phyloP scores from a whole-genome alignment of 2,888 invertebrate species.

The Synergus laeviventris region DNA sequence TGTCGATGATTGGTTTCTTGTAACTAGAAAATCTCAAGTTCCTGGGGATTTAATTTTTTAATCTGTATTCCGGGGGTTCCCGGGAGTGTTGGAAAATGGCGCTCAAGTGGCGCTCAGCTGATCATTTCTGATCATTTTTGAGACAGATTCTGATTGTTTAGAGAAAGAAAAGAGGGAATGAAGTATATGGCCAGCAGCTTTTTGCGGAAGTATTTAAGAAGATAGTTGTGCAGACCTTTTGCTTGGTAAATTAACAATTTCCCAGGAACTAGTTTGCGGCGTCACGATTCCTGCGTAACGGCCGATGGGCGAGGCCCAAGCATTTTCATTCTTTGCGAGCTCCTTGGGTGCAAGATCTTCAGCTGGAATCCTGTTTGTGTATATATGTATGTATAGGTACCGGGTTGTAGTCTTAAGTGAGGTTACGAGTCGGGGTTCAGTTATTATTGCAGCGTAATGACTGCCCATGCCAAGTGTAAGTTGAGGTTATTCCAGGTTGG shows the following conservation, averaged over 20 bases:
- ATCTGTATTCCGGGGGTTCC: too few relatives aligned
- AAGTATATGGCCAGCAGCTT: not conserved
- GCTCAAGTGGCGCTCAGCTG: too few relatives aligned
- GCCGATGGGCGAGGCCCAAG: constrained; percentile 10
- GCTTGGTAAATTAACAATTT: constrained; percentile 33
- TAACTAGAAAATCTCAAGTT: too few relatives aligned
- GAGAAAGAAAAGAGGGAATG: not conserved
- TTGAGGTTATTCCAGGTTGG: constrained; percentile 54
- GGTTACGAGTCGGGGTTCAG: constrained; percentile 58
- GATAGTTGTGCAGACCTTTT: not conserved
- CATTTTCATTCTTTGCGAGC: constrained; percentile 22
- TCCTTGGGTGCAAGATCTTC: constrained; percentile 15
- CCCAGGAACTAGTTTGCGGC: constrained; percentile 29
- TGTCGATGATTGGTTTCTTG: too few relatives aligned
- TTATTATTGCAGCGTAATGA: constrained; percentile 57
- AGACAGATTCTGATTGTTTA: not conserved
- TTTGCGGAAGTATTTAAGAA: constrained; percentile 24
- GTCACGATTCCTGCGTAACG: constrained; percentile 15
- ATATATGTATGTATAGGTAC: not conserved
- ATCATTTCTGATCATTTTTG: not conserved
- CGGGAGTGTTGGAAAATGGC: too few relatives aligned
- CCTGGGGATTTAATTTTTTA: too few relatives aligned
- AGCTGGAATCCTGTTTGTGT: constrained; percentile 1
- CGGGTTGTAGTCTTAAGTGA: constrained; percentile 49
- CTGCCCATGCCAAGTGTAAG: constrained; percentile 57